phyloP scores from a whole-genome alignment of 1,140 invertebrate genomes.

The Drosophila micromelanica region DNA sequence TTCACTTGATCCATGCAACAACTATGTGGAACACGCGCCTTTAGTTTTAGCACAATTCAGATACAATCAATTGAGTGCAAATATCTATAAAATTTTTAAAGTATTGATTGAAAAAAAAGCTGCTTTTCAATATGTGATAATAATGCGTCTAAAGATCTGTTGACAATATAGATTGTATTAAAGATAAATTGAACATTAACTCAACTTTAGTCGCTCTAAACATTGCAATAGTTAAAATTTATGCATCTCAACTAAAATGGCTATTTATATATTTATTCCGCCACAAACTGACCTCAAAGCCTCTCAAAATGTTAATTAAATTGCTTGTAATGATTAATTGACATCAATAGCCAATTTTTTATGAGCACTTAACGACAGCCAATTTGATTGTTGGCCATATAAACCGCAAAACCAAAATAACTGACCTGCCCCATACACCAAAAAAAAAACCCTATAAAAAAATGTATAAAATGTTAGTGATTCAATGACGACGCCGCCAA shows the following conservation, averaged over 20 bases:
- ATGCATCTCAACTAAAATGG: background rate
- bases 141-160: too few species aligned
- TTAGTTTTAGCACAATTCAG: too few species aligned
- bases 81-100: slow-evolving; percentile 11
- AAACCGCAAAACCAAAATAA: slow-evolving; percentile 41
- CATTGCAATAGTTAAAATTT: background rate
- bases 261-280: background rate
- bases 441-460: slow-evolving; percentile 16
- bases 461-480: slow-evolving; percentile 40
- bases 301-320: slow-evolving; percentile 20
- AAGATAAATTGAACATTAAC: background rate
- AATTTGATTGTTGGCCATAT: slow-evolving; percentile 12
- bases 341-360: slow-evolving; percentile 40
- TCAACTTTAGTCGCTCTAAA: background rate
- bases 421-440: slow-evolving; percentile 62
- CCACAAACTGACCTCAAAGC: slow-evolving; percentile 20
- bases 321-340: slow-evolving; percentile 50
- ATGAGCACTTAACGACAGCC: slow-evolving; percentile 32
- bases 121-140: too few species aligned
- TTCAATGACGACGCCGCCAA: slow-evolving; percentile 50
- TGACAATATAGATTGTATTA: too few species aligned
- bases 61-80: slow-evolving; percentile 2
- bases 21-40: too few species aligned
- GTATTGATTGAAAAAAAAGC: too few species aligned
- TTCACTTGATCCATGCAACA: slow-evolving; percentile 3